Evolutionary conservation across 2,113 vertebrate genomes (phyloP).

Genomic region (Phocoena sinus): DNA sequence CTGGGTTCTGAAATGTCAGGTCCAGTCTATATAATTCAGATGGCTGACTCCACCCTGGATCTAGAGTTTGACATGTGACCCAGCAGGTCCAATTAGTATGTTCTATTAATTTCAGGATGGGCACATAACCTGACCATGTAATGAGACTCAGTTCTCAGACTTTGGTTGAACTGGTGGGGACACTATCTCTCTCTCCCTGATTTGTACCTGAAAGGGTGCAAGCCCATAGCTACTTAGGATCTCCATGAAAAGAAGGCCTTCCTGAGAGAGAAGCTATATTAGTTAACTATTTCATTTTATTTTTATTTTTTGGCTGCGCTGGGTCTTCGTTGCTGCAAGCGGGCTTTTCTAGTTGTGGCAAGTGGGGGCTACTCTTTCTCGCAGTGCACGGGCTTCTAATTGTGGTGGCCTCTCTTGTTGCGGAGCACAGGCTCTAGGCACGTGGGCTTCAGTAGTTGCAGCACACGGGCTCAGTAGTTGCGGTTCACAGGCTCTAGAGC

Average conservation of each 20-base stretch:
- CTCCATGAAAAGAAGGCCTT: neutral
- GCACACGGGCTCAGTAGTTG: too few relatives aligned
- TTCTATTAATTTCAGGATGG: neutral
- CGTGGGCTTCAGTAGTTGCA: too few relatives aligned
- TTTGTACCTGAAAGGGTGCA: neutral
- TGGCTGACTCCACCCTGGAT: neutral
- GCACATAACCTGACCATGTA: neutral
- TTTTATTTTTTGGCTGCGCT: too few relatives aligned
- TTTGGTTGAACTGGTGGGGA: neutral
- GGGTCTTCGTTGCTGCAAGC: too few relatives aligned
- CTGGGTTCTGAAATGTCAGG: neutral
- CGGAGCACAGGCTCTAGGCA: too few relatives aligned
- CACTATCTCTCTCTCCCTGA: neutral
- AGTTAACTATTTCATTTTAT: neutral
- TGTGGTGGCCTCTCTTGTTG: too few relatives aligned
- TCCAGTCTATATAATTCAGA: neutral
- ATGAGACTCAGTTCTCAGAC: neutral
- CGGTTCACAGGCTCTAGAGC: too few relatives aligned
- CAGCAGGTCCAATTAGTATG: neutral
- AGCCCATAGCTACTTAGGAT: neutral
- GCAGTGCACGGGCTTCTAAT: too few relatives aligned
- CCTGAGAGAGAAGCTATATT: neutral
- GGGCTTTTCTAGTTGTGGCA: too few relatives aligned
- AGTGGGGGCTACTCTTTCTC: too few relatives aligned
- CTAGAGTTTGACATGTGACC: neutral